Percentiles rank a stretch among this genome's conserved stretches.
Conservation (phyloP, 2,113 vertebrate genomes). For the Dicentrarchus labrax region DNA sequence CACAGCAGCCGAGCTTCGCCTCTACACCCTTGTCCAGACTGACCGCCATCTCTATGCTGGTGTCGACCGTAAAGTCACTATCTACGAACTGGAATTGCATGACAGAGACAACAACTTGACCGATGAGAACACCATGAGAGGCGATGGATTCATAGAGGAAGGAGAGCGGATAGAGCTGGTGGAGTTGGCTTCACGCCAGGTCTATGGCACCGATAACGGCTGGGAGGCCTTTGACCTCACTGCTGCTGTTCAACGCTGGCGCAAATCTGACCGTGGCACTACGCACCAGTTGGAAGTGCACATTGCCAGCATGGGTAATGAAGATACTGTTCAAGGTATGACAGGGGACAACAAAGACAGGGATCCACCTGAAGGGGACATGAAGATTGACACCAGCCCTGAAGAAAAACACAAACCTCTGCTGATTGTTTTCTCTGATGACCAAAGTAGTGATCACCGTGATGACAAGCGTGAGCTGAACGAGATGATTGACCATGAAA, state of each 20-base stretch:
- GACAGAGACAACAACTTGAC: conserved; percentile 56
- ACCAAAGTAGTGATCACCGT: conserved; percentile 90
- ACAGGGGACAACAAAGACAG: conserved; percentile 71
- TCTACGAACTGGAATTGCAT: conserved; percentile 86
- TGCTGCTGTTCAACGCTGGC: conserved; percentile 88
- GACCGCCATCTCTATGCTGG: conserved; percentile 90
- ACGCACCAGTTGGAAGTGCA: conserved; percentile 93
- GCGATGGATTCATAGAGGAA: conserved; percentile 32
- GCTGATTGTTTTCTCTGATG: conserved; percentile 95
- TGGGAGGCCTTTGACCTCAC: conserved; percentile 98
- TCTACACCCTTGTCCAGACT: conserved; percentile 92
- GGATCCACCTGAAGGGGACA: conserved; percentile 80
- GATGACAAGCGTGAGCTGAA: conserved; percentile 91
- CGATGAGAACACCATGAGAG: conserved; percentile 43
- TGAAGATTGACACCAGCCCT: conserved; percentile 90
- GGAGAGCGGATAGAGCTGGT: conserved; percentile 70
- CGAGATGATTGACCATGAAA: conserved; percentile 95
- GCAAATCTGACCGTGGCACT: conserved; percentile 83
- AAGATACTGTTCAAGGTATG: conserved; percentile 51
- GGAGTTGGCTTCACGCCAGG: conserved; percentile 90
- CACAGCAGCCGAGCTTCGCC: conserved; percentile 91
- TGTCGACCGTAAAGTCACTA: conserved; percentile 92
- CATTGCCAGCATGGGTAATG: conserved; percentile 85
- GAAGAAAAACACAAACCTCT: conserved; percentile 93
- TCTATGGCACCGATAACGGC: conserved; percentile 89